Evolutionary conservation across 1,140 invertebrate species (phyloP).

Genomic region (Atta cephalotes): DNA sequence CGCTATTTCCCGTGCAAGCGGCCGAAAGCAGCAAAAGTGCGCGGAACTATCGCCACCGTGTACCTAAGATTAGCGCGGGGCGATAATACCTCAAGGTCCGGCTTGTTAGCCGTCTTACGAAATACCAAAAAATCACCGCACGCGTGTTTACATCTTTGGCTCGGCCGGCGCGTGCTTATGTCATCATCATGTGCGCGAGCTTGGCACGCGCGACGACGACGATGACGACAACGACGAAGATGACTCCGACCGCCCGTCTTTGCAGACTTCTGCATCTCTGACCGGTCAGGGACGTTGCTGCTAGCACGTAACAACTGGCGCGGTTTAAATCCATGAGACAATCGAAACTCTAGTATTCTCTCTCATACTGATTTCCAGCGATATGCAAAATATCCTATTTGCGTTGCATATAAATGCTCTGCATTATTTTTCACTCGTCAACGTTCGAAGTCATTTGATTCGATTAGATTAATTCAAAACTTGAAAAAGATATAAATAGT

Average conservation of each 20-base stretch:
- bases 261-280: slow-evolving; percentile 38
- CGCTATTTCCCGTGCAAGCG: slow-evolving; percentile 60
- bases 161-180: slow-evolving; percentile 69
- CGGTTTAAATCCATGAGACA: slow-evolving; percentile 5
- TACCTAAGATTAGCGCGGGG: slow-evolving; percentile 73
- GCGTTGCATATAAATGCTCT: neutral
- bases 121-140: slow-evolving; percentile 73
- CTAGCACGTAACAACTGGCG: slow-evolving; percentile 28
- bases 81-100: slow-evolving; percentile 77
- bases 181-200: slow-evolving; percentile 63
- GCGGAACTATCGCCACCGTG: neutral
- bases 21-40: slow-evolving; percentile 45
- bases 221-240: neutral
- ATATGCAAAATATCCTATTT: neutral
- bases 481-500: neutral
- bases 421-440: neutral
- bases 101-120: slow-evolving; percentile 73
- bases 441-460: neutral
- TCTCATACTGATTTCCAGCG: neutral
- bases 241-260: slow-evolving; percentile 13
- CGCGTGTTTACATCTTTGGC: slow-evolving; percentile 75
- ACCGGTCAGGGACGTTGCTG: slow-evolving; percentile 65
- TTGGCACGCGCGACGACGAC: slow-evolving; percentile 51
- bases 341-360: neutral
- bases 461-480: neutral